phyloP scores from a whole-genome alignment of 2,888 invertebrate genomes.

The Odiellus spinosus region DNA sequence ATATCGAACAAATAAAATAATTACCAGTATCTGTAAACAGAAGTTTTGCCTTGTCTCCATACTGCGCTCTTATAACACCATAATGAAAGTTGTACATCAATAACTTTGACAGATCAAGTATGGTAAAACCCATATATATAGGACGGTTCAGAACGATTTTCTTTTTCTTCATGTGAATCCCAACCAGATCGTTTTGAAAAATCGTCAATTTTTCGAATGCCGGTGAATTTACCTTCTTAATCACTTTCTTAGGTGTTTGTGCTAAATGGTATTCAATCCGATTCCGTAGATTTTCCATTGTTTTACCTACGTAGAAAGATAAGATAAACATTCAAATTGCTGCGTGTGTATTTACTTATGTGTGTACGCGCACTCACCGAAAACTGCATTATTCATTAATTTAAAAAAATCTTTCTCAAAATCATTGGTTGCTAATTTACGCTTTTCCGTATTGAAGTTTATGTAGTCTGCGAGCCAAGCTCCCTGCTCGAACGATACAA shows the following conservation, averaged over 20 bases:
- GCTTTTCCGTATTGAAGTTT: constrained; percentile 21
- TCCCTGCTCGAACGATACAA: constrained; percentile 18
- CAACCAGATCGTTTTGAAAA: constrained; percentile 27
- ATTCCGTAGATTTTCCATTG: constrained; percentile 31
- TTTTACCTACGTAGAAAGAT: no score
- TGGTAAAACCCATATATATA: constrained; percentile 26
- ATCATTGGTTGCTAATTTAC: constrained; percentile 23
- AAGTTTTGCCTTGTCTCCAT: constrained; percentile 20
- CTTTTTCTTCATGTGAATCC: constrained; percentile 21
- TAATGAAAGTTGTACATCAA: constrained; percentile 31
- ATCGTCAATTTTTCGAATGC: constrained; percentile 19
- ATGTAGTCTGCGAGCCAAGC: constrained; percentile 28
- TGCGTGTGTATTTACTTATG: no score
- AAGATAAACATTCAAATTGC: no score
- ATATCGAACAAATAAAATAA: no score
- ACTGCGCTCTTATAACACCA: constrained; percentile 23
- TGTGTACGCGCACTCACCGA: no score
- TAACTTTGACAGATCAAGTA: constrained; percentile 30
- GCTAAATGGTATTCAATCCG: constrained; percentile 25
- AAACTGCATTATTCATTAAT: constrained; percentile 28
- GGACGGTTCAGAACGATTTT: no score
- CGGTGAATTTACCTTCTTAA: constrained; percentile 5
- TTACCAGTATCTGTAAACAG: constrained; percentile 24
- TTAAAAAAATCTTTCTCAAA: constrained; percentile 30
- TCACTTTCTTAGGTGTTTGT: constrained; percentile 6